Conservation (phyloP, 2,113 vertebrate genomes). For the Podiceps cristatus region DNA sequence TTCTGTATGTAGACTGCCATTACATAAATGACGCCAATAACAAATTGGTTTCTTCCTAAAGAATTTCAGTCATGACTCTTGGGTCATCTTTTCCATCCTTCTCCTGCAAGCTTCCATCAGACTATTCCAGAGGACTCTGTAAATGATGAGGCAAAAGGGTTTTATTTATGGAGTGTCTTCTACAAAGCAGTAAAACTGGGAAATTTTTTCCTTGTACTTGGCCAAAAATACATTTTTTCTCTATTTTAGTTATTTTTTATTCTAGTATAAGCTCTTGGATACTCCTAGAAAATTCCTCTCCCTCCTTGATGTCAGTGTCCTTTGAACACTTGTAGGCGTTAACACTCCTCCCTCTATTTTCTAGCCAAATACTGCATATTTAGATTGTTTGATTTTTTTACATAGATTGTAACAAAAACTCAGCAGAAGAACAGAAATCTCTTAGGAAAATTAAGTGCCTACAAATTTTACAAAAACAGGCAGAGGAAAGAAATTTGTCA, state of each 20-base stretch:
- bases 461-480: not conserved
- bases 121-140: not conserved
- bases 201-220: not conserved
- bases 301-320: not conserved
- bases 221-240: not conserved
- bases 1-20: not conserved
- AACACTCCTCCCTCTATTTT: not conserved
- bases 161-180: not conserved
- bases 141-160: not conserved
- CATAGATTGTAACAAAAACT: not conserved
- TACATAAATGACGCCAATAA: not conserved
- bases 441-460: not conserved
- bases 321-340: not conserved
- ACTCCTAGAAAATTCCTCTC: not conserved
- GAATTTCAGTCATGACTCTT: not conserved
- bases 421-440: not conserved
- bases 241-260: not conserved
- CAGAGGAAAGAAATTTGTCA: not conserved
- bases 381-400: not conserved
- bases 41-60: not conserved
- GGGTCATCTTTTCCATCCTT: constrained; percentile 25
- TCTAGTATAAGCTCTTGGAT: not conserved
- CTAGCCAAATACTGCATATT: not conserved
- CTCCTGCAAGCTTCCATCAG: not conserved
- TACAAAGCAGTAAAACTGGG: not conserved